Conservation (phyloP, 2,113 vertebrate genomes). For the Sitta europaea region DNA sequence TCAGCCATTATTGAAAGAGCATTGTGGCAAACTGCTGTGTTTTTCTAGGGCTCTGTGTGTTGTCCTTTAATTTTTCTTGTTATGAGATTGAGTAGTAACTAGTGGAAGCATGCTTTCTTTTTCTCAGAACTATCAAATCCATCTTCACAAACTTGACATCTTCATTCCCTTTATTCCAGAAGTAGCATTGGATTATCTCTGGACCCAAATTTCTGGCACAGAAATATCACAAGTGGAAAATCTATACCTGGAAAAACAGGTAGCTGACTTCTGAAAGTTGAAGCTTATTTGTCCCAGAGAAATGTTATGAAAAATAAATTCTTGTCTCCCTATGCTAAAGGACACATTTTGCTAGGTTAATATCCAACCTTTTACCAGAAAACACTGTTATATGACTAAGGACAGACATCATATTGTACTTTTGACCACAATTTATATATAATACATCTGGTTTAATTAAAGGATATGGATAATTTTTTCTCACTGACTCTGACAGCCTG, state of each 20-base stretch:
- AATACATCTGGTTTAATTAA: neutral
- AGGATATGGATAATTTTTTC: neutral
- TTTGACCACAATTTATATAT: neutral
- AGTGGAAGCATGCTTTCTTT: neutral
- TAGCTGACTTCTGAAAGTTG: neutral
- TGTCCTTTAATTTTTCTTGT: neutral
- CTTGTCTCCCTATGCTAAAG: neutral
- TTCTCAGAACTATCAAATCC: neutral
- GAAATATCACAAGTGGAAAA: neutral
- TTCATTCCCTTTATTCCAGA: neutral
- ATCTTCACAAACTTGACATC: neutral
- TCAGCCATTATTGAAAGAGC: neutral
- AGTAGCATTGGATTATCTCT: neutral
- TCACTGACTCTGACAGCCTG: neutral
- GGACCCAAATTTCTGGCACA: neutral
- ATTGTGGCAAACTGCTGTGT: neutral
- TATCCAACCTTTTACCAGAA: neutral
- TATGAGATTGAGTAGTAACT: neutral
- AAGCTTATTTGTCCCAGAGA: neutral
- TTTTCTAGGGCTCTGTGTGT: neutral
- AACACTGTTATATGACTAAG: neutral
- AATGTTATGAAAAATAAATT: neutral
- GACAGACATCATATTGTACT: rapidly evolving
- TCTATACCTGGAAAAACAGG: neutral
- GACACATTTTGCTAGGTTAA: neutral